A percentile compares a stretch with the other conserved stretches of the same genome.
Conservation (phyloP, 2,888 invertebrate species). For the Dendrolimus houi region DNA sequence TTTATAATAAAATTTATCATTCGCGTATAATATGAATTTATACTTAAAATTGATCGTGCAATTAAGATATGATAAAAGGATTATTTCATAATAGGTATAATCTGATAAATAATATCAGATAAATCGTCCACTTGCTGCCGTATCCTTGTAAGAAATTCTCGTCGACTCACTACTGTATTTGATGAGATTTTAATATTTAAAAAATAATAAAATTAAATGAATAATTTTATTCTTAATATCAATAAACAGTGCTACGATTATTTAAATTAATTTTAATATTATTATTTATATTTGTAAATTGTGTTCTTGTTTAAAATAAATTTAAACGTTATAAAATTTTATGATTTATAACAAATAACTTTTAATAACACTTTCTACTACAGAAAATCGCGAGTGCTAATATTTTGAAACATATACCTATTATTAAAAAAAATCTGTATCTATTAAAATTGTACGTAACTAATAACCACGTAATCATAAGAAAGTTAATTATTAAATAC, state of each 20-base stretch:
- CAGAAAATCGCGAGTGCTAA: not conserved
- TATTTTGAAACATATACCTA: not conserved
- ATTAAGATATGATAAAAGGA: constrained; percentile 59
- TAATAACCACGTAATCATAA: no score
- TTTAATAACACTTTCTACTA: not conserved
- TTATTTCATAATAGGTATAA: constrained; percentile 41
- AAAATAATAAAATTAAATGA: not conserved
- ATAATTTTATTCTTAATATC: not conserved
- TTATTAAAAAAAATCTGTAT: no score
- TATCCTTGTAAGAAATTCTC: constrained; percentile 39
- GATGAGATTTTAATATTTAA: constrained; percentile 1
- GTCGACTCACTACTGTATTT: constrained; percentile 13
- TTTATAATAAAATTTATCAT: not conserved
- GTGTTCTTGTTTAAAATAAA: no score
- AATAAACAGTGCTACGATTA: not conserved
- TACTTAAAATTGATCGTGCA: constrained; percentile 33
- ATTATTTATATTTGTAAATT: no score
- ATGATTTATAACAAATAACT: not conserved
- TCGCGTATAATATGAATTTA: constrained; percentile 16
- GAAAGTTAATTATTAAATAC: no score
- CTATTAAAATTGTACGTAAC: no score
- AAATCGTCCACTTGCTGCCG: constrained; percentile 44
- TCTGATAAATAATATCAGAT: constrained; percentile 39
- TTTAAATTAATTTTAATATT: no score
- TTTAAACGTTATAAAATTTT: no score